Base-by-base conservation (phyloP, 2,113 vertebrate genomes). In the Neogobius melanostomus region DNA sequence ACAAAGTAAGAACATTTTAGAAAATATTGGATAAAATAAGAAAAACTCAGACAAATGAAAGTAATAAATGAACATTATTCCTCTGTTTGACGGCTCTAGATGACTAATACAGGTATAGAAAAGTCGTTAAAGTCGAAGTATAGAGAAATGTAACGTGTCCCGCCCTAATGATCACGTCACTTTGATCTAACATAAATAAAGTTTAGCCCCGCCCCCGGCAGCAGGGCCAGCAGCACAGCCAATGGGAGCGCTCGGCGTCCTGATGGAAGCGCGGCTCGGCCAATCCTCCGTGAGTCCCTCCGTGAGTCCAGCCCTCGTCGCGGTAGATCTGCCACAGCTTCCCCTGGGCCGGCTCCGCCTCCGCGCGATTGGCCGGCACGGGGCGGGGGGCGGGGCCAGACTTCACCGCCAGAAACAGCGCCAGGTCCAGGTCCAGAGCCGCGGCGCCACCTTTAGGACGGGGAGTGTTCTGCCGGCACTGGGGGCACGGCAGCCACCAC, bases 401-500 rank as follows among this genome's bases (percentile, higher is more conserved):
- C 15, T 90, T 90, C 42, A 90, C 79, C 0, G 76, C 87, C 36
- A 90, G 68, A 69, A 90, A 90, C 46, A 77, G 84, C 6, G 72
- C 74, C 74, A 90, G 4, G 63, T 90, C 87, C 62, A 90, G 74
- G 76, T 90, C 89, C 68, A 90, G 81, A 52, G 80, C 68, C 0
- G 79, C 70, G 0, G 86, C 86, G 0, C 88, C 89, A 4, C 84
- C 89, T n/a, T 77, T 60, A 14, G 89, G 89, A 9, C 82, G 71
- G 0, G 89, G 89, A 0, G 89, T 91, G 76, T 88, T 90, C 79
- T 91, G 89, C 0, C 89, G 74, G 44, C 89, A 91, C 75, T 91
- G 89, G 50, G 89, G 89, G 71, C 89, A 91, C 0, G 88, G 84
- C 66, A 91, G 88, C 89, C 88, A 90, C 21, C 81, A 79, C 88